phyloP scores from a whole-genome alignment of 2,888 invertebrate genomes.

The Trachelus tabidus region DNA sequence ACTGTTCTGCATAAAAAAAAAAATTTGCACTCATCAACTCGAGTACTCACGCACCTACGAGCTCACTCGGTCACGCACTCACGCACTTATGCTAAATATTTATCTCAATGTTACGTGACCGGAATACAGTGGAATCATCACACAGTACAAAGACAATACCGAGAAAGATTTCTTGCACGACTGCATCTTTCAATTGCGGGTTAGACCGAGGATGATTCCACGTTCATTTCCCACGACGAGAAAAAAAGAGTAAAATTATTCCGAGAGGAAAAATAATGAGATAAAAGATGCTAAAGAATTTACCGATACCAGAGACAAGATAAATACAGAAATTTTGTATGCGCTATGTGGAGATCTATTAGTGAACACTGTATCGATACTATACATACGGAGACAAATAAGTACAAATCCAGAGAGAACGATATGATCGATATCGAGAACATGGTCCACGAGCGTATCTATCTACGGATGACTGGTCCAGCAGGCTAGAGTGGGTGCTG shows the following conservation, averaged over 20 bases:
- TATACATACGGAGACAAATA: not conserved
- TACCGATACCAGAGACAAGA: not conserved
- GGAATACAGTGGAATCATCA: not conserved
- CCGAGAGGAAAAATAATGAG: not conserved
- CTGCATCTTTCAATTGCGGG: not conserved
- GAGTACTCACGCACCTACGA: conserved; percentile 4
- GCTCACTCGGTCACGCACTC: conserved; percentile 10
- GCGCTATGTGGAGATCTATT: not conserved
- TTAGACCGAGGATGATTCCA: not conserved
- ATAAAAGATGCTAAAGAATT: not conserved
- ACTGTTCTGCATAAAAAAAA: too few species aligned
- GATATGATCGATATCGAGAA: not conserved
- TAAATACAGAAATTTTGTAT: not conserved
- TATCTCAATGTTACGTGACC: not conserved
- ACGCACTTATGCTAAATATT: conserved; percentile 3
- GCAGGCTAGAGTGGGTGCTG: not conserved
- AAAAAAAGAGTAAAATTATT: not conserved
- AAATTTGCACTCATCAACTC: not conserved
- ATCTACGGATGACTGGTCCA: not conserved
- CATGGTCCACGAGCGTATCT: not conserved
- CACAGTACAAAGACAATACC: not conserved
- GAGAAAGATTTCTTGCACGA: not conserved
- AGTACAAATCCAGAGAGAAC: not conserved
- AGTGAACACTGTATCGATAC: not conserved
- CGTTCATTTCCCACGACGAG: not conserved